phyloP scores from a whole-genome alignment of 1,140 invertebrate species.

The Hesperophylax magnus region DNA sequence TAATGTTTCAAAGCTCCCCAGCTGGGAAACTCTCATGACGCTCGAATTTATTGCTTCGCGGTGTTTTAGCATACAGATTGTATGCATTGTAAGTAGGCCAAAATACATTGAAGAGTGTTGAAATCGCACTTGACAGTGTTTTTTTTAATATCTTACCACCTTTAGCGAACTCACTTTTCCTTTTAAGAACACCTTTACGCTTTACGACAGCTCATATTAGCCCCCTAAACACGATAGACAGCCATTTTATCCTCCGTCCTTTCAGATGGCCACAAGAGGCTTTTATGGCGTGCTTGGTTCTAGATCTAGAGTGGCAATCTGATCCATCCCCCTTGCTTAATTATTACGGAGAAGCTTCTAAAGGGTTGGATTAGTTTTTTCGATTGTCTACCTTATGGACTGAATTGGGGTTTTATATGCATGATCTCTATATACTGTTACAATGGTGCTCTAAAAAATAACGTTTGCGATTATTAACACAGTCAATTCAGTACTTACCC shows the following conservation, averaged over 20 bases:
- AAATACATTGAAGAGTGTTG: too few relatives aligned
- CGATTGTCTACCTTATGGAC: slow-evolving; percentile 2
- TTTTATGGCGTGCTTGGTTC: slow-evolving; percentile 18
- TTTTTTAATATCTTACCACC: too few relatives aligned
- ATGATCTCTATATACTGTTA: too few relatives aligned
- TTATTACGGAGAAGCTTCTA: slow-evolving; percentile 21
- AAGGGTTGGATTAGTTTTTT: slow-evolving; percentile 2
- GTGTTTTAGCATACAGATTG: too few relatives aligned
- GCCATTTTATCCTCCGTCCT: neutral
- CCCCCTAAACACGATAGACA: slow-evolving; percentile 16
- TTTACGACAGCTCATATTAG: slow-evolving; percentile 13
- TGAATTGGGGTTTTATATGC: neutral
- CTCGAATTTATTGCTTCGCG: too few relatives aligned
- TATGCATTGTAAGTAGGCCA: too few relatives aligned
- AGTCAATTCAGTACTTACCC: too few relatives aligned
- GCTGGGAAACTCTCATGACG: too few relatives aligned
- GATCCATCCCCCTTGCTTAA: slow-evolving; percentile 21
- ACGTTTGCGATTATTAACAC: too few relatives aligned
- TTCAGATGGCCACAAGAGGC: slow-evolving; percentile 7
- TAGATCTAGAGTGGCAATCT: slow-evolving; percentile 19
- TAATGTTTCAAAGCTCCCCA: too few relatives aligned
- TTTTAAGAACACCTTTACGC: slow-evolving; percentile 7
- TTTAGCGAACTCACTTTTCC: neutral
- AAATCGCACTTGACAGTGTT: too few relatives aligned
- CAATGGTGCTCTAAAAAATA: too few relatives aligned